Percentiles rank a stretch among this genome's conserved stretches.
These are phyloP conservation scores for Echinarachnius parma DNA, from an alignment of 53 echinoderm and acorn worm genomes.

Conservation along the genomic window DNA sequence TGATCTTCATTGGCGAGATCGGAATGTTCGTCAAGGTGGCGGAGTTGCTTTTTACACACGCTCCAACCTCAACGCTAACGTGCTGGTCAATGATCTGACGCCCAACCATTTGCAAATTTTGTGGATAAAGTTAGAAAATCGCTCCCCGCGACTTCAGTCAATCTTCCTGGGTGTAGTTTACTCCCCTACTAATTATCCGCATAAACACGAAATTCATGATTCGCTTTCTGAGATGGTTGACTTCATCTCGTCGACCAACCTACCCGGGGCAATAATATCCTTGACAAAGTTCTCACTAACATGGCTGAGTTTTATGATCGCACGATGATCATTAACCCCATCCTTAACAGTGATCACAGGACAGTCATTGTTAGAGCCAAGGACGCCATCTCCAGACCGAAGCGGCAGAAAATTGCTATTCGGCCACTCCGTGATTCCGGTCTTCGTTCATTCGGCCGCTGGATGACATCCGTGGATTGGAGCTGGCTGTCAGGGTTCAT, in stretches of 20 bases:
- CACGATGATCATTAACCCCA: neutral
- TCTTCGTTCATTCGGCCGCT: neutral
- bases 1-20: conserved; percentile 1
- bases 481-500: neutral
- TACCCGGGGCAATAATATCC: neutral
- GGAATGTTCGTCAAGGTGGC: neutral
- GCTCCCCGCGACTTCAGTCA: neutral
- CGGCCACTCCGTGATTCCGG: neutral
- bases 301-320: neutral
- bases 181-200: neutral
- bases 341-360: conserved; percentile 7
- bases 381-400: neutral
- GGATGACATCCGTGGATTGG: conserved; percentile 2
- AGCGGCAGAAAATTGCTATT: neutral
- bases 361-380: neutral
- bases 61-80: neutral
- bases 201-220: conserved; percentile 2
- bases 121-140: conserved; percentile 4
- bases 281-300: conserved; percentile 1
- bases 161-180: conserved; percentile 3
- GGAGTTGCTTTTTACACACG: conserved; percentile 7
- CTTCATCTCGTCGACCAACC: neutral
- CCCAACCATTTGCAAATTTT: neutral
- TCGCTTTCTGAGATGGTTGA: conserved; percentile 1
- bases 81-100: neutral